These are phyloP conservation scores for Globia sparganii DNA, from an alignment of 2,888 invertebrate species.

Conservation along the genomic window DNA sequence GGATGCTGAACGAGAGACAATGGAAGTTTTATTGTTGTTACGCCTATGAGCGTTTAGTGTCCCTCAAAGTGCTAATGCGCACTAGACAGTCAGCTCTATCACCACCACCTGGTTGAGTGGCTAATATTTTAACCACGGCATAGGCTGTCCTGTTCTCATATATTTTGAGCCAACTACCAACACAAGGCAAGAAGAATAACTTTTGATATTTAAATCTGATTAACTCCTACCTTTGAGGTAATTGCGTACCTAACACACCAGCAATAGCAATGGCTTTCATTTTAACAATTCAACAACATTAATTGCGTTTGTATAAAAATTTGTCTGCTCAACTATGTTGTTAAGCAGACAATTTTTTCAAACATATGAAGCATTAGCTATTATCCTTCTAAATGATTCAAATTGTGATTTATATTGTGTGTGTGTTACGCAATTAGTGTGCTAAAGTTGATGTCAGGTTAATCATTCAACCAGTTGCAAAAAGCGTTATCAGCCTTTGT, in stretches of 20 bases:
- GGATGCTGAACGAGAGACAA: background rate
- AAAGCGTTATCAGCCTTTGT: background rate
- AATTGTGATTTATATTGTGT: no score
- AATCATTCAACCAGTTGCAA: background rate
- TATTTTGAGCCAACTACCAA: background rate
- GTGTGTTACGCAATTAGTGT: no score
- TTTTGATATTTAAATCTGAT: background rate
- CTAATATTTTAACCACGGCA: background rate
- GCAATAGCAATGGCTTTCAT: no score
- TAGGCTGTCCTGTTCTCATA: no score
- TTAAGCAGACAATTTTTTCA: no score
- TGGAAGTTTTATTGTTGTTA: background rate
- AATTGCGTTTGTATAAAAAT: no score
- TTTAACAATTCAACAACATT: no score
- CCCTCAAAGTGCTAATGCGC: background rate
- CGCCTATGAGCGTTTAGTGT: background rate
- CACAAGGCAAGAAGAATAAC: background rate
- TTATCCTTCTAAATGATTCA: no score
- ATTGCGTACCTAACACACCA: no score
- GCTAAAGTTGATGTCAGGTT: no score
- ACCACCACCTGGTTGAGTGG: background rate
- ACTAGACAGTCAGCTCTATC: background rate
- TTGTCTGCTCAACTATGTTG: no score
- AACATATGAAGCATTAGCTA: no score
- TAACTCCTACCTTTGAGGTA: background rate